Base-by-base conservation (phyloP, 2,888 invertebrate genomes). In the Ommatoiulus sabulosus region DNA sequence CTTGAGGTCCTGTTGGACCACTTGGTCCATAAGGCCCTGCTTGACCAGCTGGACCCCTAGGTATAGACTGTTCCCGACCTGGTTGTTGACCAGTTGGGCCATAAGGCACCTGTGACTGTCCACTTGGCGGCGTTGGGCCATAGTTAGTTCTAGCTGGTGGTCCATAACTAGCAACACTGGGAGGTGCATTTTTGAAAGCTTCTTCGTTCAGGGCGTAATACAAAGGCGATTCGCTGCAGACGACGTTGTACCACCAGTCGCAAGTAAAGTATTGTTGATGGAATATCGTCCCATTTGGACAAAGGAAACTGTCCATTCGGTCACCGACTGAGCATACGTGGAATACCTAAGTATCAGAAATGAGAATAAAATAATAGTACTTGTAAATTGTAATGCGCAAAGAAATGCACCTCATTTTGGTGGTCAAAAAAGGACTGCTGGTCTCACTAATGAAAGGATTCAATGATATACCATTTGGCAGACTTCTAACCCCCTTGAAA, bases 231-330 rank as follows among this genome's bases (percentile, higher is more conserved):
- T 46, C 44, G 6, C 84, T n/a, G 72, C 89, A 89, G 10, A 87
- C 87, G 6, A 89, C 89, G 72, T 89, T 89, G 89, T 89, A 89
- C 89, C 89, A 89, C 89, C 89, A 89, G 46, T 89, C 89, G 46
- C 89, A 89, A 17, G 48, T 48, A 17, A 89, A 84, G 20, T 84
- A 57, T 48, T 89, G 84, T 63, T 92, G 88, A 43, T 88, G n/a
- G 86, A 88, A 88, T 4, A 88, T 6, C 7, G 88, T 88, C 7
- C 88, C 88, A n/a, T 86, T 86, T 12, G 88, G 85, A 35, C 88
- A 88, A 15, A 88, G 86, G 86, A 88, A 88, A 6, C 84, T 44
- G 12, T 88, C 88, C 35, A 43, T 20, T 35, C 63, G 24, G 35
- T 72, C 88, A 7, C 44, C 88, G 8, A 86, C 20, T 10, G 20